Base-by-base conservation (phyloP, 2,113 vertebrate genomes). In the Aix galericulata region DNA sequence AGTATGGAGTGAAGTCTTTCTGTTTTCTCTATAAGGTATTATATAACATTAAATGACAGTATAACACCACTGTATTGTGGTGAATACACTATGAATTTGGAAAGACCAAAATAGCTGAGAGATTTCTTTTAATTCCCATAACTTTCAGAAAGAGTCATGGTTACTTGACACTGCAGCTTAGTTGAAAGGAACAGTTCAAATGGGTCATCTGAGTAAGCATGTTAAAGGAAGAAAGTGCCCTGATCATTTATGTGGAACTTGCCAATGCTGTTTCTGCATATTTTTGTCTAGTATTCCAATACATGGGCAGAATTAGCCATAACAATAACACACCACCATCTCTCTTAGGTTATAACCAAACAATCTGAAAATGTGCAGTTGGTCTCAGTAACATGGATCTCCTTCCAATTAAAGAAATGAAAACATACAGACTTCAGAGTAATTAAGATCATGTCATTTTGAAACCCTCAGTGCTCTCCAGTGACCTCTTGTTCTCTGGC, bases 351-450 rank as follows among this genome's bases (percentile, higher is more conserved):
- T 79, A 58, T 8, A 84, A 53, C 9, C 58, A 94, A 95, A 48
- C 52, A 84, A 93, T 50, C 71, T 78, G 34, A 90, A 88, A 89
- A 76, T 29, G 17, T 82, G 55, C 23, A 38, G 5, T 52, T 77
- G 27, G 15, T 89, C 59, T 94, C 56, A 72, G 36, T 86, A 87
- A 88, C 42, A 63, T 26, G 40, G 80, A 74, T 94, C 27, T 4
- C 63, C 67, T 94, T 84, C 82, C 76, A 95, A 20, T 95, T 94
- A 96, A 90, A 88, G 81, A 90, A 96, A 95, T 32, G 14, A 91
- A 93, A 97, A 91, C 73, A 91, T 67, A 32, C 31, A 84, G 73
- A 67, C 58, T 86, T 94, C 79, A 93, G 66, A 82, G 36, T 73
- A 82, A 93, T 90, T 94, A 93, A 82, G 75, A 82, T 56, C 60